Conservation (phyloP, 1,140 invertebrate species). For the Zophobas morio region DNA sequence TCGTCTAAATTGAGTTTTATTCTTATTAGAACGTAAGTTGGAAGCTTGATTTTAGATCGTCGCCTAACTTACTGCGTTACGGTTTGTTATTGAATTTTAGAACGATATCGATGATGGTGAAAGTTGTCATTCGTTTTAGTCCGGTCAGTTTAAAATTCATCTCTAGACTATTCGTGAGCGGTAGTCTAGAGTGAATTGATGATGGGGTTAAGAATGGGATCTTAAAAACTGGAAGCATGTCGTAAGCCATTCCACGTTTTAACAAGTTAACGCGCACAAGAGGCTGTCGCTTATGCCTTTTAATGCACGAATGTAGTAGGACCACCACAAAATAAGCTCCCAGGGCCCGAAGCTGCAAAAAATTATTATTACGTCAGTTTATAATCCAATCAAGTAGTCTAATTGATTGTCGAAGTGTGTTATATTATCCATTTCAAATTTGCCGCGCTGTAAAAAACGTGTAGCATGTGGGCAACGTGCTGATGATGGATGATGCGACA, state of each 20-base stretch:
- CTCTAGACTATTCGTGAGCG: background rate
- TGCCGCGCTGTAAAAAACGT: too few species aligned
- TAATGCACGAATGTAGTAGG: slow-evolving; percentile 57
- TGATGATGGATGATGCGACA: slow-evolving; percentile 8
- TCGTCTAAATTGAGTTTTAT: too few species aligned
- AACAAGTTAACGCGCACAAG: slow-evolving; percentile 49
- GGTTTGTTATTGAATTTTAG: background rate
- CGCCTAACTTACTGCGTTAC: background rate
- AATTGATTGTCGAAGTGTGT: slow-evolving; percentile 14
- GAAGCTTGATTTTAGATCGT: background rate
- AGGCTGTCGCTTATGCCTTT: slow-evolving; percentile 60
- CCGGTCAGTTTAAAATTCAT: background rate
- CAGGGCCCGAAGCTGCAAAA: slow-evolving; percentile 60
- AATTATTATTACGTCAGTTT: slow-evolving; percentile 46
- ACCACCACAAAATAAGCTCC: slow-evolving; percentile 65
- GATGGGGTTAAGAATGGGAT: slow-evolving; percentile 2
- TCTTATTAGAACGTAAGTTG: background rate
- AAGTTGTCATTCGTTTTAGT: slow-evolving; percentile 3
- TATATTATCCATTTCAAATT: slow-evolving; percentile 10
- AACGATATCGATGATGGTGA: slow-evolving; percentile 5
- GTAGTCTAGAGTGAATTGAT: background rate
- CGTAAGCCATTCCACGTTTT: slow-evolving; percentile 34
- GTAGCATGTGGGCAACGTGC: background rate
- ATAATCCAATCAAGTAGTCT: slow-evolving; percentile 11
- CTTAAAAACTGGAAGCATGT: background rate